Percentiles rank a stretch among this genome's conserved stretches.
Conservation (phyloP, 2,797 vertebrate species). For the Xenentodon cancila region DNA sequence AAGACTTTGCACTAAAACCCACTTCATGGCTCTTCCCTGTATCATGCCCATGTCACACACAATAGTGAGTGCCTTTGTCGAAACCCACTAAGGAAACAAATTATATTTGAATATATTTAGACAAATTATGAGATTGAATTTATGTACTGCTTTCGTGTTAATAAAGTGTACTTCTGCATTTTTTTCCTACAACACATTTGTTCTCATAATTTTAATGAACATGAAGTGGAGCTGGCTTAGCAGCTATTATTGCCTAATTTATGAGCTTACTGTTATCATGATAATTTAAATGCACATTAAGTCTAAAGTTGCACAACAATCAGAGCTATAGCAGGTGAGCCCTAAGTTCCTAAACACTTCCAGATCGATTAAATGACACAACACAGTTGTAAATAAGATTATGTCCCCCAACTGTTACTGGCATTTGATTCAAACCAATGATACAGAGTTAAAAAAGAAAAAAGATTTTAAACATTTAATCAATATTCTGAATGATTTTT, state of each 20-base stretch:
- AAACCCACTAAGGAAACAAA: constrained; percentile 54
- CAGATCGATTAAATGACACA: no score
- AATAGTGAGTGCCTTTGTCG: constrained; percentile 77
- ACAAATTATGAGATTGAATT: constrained; percentile 44
- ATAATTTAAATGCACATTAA: no score
- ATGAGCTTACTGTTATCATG: no score
- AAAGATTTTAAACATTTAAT: not conserved
- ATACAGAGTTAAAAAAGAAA: not conserved
- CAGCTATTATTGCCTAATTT: no score
- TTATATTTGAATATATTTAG: constrained; percentile 63
- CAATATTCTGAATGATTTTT: no score
- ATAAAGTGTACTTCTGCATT: constrained; percentile 64
- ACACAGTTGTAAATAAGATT: no score
- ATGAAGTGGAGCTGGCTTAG: no score
- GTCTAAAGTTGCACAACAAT: no score
- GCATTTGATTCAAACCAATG: not conserved
- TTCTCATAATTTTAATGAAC: no score
- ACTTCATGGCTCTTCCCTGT: constrained; percentile 64
- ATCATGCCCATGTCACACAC: constrained; percentile 57
- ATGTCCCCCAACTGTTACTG: not conserved
- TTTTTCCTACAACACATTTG: constrained; percentile 1
- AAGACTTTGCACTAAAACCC: constrained; percentile 67
- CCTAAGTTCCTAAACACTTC: no score
- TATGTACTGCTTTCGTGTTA: constrained; percentile 52
- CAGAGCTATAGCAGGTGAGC: no score